These are phyloP conservation scores for Rambutsinella grinnellia DNA, from an alignment of 2,888 invertebrate genomes.

Conservation along the genomic window DNA sequence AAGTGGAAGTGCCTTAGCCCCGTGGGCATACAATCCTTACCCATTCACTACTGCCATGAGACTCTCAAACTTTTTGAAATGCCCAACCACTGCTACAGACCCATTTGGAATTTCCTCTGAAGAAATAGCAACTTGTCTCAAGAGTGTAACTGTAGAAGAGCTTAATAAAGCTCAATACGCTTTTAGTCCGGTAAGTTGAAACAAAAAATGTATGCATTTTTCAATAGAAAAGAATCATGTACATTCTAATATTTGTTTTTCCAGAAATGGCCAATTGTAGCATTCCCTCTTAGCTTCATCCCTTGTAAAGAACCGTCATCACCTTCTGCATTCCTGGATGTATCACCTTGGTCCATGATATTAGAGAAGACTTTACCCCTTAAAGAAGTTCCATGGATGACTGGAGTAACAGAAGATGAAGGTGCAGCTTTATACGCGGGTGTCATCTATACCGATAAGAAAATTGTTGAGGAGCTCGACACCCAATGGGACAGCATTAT, in stretches of 20 bases:
- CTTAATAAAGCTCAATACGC: conserved; percentile 4
- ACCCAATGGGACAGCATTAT: conserved; percentile 6
- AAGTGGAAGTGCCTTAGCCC: not conserved
- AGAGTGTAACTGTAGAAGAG: not conserved
- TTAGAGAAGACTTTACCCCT: not conserved
- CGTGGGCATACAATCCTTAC: not conserved
- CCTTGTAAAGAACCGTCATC: not conserved
- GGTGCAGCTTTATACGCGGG: conserved; percentile 1
- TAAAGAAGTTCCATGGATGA: conserved; percentile 10
- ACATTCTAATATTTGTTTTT: not conserved
- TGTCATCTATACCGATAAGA: not conserved
- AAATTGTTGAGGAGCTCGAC: not conserved
- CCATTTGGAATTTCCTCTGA: conserved; percentile 14
- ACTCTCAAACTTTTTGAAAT: conserved; percentile 11
- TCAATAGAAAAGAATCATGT: not conserved
- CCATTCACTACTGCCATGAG: conserved; percentile 7
- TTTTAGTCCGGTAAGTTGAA: not conserved
- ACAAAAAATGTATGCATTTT: not conserved
- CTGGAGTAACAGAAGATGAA: conserved; percentile 31
- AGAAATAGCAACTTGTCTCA: conserved; percentile 26
- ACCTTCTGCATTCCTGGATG: not conserved
- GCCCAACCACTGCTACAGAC: not conserved
- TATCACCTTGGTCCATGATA: not conserved
- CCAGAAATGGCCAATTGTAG: not conserved
- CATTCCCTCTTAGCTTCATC: not conserved